These are phyloP conservation scores for Aphidius gifuensis DNA, from an alignment of 1,140 invertebrate species.

Conservation along the genomic window DNA sequence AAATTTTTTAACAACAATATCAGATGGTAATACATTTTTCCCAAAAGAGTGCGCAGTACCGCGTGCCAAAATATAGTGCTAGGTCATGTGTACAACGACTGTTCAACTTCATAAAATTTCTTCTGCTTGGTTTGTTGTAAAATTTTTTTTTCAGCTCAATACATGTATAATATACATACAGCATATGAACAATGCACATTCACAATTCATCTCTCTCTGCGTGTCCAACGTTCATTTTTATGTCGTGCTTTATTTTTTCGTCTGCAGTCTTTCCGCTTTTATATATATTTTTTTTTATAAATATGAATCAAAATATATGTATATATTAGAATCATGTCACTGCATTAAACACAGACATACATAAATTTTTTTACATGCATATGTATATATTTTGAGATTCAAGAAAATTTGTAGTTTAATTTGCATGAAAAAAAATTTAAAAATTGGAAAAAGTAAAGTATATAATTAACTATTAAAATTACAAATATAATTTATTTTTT, in stretches of 20 bases:
- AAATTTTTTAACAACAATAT: too few relatives aligned
- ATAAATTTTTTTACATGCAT: too few relatives aligned
- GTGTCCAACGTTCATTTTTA: conserved; percentile 8
- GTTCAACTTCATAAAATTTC: conserved; percentile 13
- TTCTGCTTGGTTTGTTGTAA: conserved; percentile 9
- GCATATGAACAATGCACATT: background rate
- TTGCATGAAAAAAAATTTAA: too few relatives aligned
- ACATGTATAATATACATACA: background rate
- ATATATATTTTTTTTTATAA: background rate
- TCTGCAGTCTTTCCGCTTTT: background rate
- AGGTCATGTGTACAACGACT: conserved; percentile 8
- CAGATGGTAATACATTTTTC: too few relatives aligned
- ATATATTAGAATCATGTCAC: too few relatives aligned
- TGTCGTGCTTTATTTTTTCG: conserved; percentile 8
- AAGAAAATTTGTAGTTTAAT: too few relatives aligned
- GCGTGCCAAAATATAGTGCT: background rate
- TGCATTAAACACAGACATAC: too few relatives aligned
- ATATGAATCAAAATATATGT: too few relatives aligned
- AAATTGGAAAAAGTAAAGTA: too few relatives aligned
- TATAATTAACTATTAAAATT: too few relatives aligned
- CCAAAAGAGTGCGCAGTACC: background rate
- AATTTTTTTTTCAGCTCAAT: conserved; percentile 12
- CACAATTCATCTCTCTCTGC: conserved; percentile 4
- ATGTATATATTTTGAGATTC: too few relatives aligned
- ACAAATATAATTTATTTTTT: too few relatives aligned